Base-by-base conservation (phyloP, 1,140 invertebrate species). In the Papilio aristodemus region DNA sequence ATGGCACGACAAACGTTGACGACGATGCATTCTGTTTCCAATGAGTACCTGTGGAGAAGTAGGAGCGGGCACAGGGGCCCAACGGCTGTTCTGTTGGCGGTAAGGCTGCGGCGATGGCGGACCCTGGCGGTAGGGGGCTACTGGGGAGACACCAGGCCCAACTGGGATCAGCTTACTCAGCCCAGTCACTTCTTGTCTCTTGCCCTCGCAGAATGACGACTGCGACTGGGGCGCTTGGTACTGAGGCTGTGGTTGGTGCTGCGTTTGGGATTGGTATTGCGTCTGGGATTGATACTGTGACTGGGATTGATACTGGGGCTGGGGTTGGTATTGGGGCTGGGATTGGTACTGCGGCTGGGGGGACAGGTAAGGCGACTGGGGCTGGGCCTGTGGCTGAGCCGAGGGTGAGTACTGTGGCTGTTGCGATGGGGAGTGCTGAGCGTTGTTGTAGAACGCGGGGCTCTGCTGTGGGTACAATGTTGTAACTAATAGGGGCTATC, bases 151-250 rank as follows among this genome's bases (percentile, higher is more conserved):
- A 39, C 87, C 89, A 0, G 87, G 86, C 5, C 86, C 84, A 57
- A 83, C 79, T n/a, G 88, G 87, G 69, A 91, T 89, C 67, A 91
- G 81, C 76, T 91, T 91, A 81, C 89, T 91, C 57, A 91, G 77
- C 43, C 81, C 83, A 67, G 82, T 84, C 32, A 76, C 69, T 71
- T 77, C 80, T 67, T 91, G 87, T 60, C 84, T 84, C 27, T 74
- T 78, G 41, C 86, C 86, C 69, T 91, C 87, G 68, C 86, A 83
- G 68, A 75, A 77, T 27, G 79, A 71, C 13, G 82, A 90, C 70
- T 93, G 89, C 25, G 92, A 85, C 73, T 82, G 81, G 69, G 85
- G 84, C 39, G 83, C 74, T 80, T 86, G 90, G 43, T 84, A 80
- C 70, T 91, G 85, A 19, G 83, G 75, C 14, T 80, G 71, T 46